These are phyloP conservation scores for Zosterops lateralis DNA, from an alignment of 2,113 vertebrate species.

Conservation along the genomic window DNA sequence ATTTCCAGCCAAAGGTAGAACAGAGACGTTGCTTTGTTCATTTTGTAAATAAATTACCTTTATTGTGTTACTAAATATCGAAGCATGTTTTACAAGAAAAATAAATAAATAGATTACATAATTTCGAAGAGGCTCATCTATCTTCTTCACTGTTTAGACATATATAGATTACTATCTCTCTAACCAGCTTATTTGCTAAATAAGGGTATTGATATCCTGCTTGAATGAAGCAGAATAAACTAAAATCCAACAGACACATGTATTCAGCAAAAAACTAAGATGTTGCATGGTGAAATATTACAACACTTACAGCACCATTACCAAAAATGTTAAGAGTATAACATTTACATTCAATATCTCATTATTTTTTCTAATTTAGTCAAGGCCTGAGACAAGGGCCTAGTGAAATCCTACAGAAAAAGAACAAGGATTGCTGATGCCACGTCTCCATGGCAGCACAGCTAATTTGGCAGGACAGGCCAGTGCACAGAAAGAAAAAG, in stretches of 20 bases:
- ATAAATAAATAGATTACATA: neutral
- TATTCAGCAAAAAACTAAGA: conserved; percentile 4
- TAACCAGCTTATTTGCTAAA: neutral
- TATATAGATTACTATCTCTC: neutral
- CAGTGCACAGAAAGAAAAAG: conserved; percentile 58
- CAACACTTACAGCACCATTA: neutral
- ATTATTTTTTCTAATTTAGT: conserved; percentile 47
- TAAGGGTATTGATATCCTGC: neutral
- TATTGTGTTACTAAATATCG: neutral
- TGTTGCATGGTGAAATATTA: neutral
- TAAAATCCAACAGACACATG: neutral
- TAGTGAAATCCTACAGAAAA: conserved; percentile 69
- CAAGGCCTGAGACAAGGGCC: conserved; percentile 54
- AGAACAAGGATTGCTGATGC: conserved; percentile 64
- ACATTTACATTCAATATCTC: conserved; percentile 54
- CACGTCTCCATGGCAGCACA: conserved; percentile 70
- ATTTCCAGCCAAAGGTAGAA: neutral
- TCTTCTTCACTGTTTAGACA: neutral
- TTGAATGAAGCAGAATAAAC: neutral
- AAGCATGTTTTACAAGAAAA: neutral
- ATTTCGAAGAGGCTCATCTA: neutral
- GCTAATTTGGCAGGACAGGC: conserved; percentile 73
- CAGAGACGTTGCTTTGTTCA: neutral
- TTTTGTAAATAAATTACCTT: neutral
- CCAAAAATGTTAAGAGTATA: neutral